Percentiles rank a stretch among this genome's conserved stretches.
Evolutionary conservation across 2,113 vertebrate species (phyloP).

Genomic region (Ptilonorhynchus violaceus): DNA sequence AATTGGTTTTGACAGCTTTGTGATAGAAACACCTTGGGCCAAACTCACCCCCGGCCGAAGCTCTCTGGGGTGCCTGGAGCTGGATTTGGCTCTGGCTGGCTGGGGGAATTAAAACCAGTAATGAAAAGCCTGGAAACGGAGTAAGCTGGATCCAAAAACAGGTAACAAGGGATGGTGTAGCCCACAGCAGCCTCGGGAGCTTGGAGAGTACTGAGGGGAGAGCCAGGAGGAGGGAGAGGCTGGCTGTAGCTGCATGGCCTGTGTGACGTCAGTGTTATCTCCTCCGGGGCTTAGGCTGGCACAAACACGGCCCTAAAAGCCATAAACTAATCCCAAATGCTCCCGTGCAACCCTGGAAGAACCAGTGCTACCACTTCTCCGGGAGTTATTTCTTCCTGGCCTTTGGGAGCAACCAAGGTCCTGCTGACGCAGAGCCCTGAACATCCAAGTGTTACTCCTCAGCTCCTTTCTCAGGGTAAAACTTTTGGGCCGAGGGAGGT

Average conservation of each 20-base stretch:
- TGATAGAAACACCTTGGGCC: not conserved
- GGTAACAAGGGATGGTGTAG: not conserved
- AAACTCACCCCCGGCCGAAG: not conserved
- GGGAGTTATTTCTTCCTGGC: not conserved
- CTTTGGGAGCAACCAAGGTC: not conserved
- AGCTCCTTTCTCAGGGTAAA: not conserved
- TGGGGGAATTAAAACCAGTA: not conserved
- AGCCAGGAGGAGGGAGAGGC: not conserved
- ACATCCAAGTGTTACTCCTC: not conserved
- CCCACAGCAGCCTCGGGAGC: not conserved
- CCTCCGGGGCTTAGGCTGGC: not conserved
- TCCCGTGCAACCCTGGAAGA: not conserved
- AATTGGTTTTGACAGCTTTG: conserved; percentile 21
- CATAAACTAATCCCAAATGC: not conserved
- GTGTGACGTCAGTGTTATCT: not conserved
- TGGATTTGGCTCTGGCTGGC: not conserved
- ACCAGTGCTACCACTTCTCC: not conserved
- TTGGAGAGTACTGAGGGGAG: not conserved
- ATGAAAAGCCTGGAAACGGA: not conserved
- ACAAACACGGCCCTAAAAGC: not conserved
- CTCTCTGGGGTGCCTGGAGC: not conserved
- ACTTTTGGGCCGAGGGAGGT: not conserved
- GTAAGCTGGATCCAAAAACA: not conserved
- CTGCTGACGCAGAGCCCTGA: not conserved
- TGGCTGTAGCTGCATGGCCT: not conserved